Conservation (phyloP, 2,888 invertebrate species). For the Oligia strigilis region DNA sequence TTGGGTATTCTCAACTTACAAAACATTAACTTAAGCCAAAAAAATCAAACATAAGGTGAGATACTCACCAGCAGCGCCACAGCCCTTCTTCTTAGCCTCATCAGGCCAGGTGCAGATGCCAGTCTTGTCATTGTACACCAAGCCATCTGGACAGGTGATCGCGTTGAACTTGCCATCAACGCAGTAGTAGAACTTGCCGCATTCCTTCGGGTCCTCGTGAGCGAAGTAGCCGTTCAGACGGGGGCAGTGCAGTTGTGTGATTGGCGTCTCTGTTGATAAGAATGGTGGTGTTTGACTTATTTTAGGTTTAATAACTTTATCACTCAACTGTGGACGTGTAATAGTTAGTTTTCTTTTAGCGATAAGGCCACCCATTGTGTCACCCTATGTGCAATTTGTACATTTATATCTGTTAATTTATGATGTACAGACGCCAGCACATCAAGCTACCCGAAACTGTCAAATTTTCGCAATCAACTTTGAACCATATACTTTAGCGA, state of each 20-base stretch:
- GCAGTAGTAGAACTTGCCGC: slow-evolving; percentile 97
- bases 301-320: background rate
- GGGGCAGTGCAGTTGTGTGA: slow-evolving; percentile 93
- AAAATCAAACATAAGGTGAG: background rate
- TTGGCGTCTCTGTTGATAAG: slow-evolving; percentile 92
- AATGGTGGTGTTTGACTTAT: background rate
- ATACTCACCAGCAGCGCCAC: slow-evolving; percentile 93
- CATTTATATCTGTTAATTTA: background rate
- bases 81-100: slow-evolving; percentile 96
- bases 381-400: background rate
- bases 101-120: slow-evolving; percentile 98
- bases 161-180: slow-evolving; percentile 97
- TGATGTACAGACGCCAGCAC: too few relatives aligned
- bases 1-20: background rate
- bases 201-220: slow-evolving; percentile 94
- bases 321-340: background rate
- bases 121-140: slow-evolving; percentile 96
- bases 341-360: background rate
- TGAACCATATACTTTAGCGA: too few relatives aligned
- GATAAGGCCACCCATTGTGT: background rate
- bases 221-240: slow-evolving; percentile 97
- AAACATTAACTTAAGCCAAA: background rate
- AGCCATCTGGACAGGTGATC: slow-evolving; percentile 96
- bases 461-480: too few relatives aligned
- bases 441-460: too few relatives aligned